phyloP scores from a whole-genome alignment of 1,140 invertebrate species.

The Notospermus geniculatus region DNA sequence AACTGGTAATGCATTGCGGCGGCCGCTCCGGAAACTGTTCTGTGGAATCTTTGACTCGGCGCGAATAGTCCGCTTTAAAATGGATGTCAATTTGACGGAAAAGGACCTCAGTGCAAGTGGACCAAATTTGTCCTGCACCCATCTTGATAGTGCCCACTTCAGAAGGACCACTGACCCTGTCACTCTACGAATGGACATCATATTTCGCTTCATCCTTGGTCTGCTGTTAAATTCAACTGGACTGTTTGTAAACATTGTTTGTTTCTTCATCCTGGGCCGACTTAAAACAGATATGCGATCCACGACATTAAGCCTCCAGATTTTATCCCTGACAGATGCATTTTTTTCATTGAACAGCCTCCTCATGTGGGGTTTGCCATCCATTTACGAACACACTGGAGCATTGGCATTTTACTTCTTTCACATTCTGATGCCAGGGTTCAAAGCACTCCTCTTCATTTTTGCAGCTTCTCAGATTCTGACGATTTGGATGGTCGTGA shows the following conservation, averaged over 20 bases:
- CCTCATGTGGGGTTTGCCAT: background rate
- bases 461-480: background rate
- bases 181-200: background rate
- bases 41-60: no score
- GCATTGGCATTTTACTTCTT: background rate
- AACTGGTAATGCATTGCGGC: no score
- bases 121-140: no score
- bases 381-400: conserved; percentile 1
- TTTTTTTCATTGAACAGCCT: background rate
- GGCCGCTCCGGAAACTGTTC: no score
- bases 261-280: background rate
- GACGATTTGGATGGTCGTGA: conserved; percentile 1
- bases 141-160: no score
- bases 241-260: background rate
- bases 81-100: no score
- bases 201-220: background rate
- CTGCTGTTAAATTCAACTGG: conserved; percentile 1
- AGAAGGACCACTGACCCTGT: no score
- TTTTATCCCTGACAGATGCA: background rate
- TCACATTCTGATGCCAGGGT: background rate
- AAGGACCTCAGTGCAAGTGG: no score
- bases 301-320: background rate
- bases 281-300: background rate
- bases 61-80: no score
- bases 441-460: background rate